Evolutionary conservation across 1,140 invertebrate genomes (phyloP).

Genomic region (Heliconius himera): DNA sequence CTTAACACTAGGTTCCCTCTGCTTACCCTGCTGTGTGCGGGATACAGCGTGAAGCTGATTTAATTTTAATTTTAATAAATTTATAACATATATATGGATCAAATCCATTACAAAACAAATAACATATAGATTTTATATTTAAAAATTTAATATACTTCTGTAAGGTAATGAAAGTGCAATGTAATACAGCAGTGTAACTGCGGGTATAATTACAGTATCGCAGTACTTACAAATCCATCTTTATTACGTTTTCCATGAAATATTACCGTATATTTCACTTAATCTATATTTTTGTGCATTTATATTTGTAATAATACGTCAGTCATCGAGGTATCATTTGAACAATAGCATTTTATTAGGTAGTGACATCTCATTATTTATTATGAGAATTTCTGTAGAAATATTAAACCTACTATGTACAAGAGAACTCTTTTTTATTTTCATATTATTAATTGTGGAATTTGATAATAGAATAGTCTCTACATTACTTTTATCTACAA

Average conservation of each 20-base stretch:
- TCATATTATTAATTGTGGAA: neutral
- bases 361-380: slow-evolving; percentile 15
- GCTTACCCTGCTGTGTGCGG: too few species aligned
- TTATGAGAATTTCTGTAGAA: slow-evolving; percentile 4
- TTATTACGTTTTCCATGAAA: slow-evolving; percentile 10
- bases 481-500: too few species aligned
- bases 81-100: neutral
- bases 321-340: slow-evolving; percentile 25
- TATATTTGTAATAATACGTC: slow-evolving; percentile 24
- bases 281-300: slow-evolving; percentile 27
- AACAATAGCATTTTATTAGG: slow-evolving; percentile 27
- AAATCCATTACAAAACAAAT: neutral
- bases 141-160: neutral
- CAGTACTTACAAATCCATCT: neutral
- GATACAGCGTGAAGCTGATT: too few species aligned
- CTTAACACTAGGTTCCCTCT: too few species aligned
- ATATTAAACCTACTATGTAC: neutral
- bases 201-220: neutral
- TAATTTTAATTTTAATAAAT: too few species aligned
- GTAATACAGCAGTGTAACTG: neutral
- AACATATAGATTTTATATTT: neutral
- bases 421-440: neutral
- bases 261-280: slow-evolving; percentile 22
- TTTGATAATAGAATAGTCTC: too few species aligned
- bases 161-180: slow-evolving; percentile 9